Conservation (phyloP, 2,113 vertebrate species). For the Anguilla japonica region DNA sequence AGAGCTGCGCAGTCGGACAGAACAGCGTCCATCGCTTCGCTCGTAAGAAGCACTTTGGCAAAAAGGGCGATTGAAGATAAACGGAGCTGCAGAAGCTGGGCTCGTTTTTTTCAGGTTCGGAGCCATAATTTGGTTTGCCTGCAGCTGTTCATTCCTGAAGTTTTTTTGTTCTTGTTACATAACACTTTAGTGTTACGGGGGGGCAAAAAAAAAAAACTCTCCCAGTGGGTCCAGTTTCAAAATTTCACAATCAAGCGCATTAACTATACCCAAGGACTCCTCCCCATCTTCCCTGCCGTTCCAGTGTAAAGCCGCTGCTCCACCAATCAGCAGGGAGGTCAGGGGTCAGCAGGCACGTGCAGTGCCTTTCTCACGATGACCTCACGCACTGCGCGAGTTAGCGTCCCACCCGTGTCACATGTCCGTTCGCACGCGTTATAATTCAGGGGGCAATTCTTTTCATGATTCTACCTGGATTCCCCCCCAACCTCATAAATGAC, state of each 20-base stretch:
- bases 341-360: not conserved
- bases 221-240: not conserved
- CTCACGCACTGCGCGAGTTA: not conserved
- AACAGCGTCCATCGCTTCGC: not conserved
- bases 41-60: conserved; percentile 17
- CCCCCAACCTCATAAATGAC: not conserved
- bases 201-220: not conserved
- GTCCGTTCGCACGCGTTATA: not conserved
- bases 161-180: not conserved
- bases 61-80: not conserved
- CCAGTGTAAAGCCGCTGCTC: not conserved
- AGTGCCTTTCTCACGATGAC: not conserved
- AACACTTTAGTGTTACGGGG: not conserved
- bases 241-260: not conserved
- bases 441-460: not conserved
- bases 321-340: not conserved
- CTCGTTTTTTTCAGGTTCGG: not conserved
- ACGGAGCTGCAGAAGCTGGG: not conserved
- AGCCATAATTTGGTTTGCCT: not conserved
- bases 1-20: not conserved
- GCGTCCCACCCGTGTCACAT: not conserved
- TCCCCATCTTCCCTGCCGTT: not conserved
- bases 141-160: not conserved
- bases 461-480: not conserved
- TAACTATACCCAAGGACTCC: not conserved